Percentiles rank a stretch among this genome's conserved stretches.
Evolutionary conservation across 2,113 vertebrate genomes (phyloP).

Genomic region (Leptodactylus fuscus): DNA sequence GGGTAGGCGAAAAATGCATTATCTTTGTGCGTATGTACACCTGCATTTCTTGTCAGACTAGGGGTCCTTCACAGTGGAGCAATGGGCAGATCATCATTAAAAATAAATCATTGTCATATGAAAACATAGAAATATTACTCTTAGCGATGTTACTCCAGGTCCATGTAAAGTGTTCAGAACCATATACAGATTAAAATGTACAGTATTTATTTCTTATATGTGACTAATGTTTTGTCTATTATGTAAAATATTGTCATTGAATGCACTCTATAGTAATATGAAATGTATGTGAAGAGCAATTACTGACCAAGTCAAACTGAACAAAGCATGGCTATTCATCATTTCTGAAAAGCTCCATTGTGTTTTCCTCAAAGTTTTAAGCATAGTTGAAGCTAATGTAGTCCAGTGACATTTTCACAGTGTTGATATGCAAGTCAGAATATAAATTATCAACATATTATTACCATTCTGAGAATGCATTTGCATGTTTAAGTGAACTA

Average conservation of each 20-base stretch:
- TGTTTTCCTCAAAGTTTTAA: conserved; percentile 51
- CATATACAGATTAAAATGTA: not conserved
- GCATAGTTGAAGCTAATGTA: conserved; percentile 56
- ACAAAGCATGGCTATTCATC: conserved; percentile 61
- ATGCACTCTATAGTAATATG: not conserved
- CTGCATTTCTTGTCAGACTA: too few relatives aligned
- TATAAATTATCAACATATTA: conserved; percentile 42
- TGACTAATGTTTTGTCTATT: not conserved
- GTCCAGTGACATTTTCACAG: conserved; percentile 55
- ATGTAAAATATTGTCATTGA: conserved; percentile 33
- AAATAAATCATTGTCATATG: too few relatives aligned
- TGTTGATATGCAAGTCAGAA: conserved; percentile 48
- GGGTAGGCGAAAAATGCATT: too few relatives aligned
- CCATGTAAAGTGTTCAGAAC: not conserved
- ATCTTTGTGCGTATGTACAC: too few relatives aligned
- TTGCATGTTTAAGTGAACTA: conserved; percentile 35
- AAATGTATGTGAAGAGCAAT: conserved; percentile 64
- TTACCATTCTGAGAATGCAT: conserved; percentile 5
- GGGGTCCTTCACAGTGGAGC: too few relatives aligned
- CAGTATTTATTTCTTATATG: not conserved
- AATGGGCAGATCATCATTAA: too few relatives aligned
- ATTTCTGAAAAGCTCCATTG: conserved; percentile 61
- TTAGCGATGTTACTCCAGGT: not conserved
- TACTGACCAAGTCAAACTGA: conserved; percentile 67
- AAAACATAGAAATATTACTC: too few relatives aligned